Evolutionary conservation across 2,888 invertebrate species (phyloP).

Genomic region (Pinctada fucata): DNA sequence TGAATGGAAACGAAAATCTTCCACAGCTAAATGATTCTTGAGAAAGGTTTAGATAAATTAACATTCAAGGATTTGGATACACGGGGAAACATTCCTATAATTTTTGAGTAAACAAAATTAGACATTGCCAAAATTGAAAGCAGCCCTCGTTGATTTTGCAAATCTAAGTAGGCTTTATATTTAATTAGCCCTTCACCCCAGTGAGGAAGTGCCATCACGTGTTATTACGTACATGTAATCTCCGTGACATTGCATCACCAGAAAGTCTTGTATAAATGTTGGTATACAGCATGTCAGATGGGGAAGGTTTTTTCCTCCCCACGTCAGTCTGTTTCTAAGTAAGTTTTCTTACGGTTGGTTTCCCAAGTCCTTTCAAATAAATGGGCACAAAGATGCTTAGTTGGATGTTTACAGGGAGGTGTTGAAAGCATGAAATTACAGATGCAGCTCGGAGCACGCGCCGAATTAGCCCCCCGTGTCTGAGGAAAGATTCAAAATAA

Average conservation of each 20-base stretch:
- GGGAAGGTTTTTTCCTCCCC: not conserved
- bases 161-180: too few relatives aligned
- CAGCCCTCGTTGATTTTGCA: too few relatives aligned
- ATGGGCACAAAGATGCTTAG: slow-evolving; percentile 1
- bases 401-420: not conserved
- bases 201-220: not conserved
- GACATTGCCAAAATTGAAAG: too few relatives aligned
- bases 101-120: too few relatives aligned
- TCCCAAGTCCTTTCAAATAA: slow-evolving; percentile 4
- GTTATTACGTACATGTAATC: not conserved
- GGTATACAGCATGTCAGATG: not conserved
- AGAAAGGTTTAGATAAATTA: too few relatives aligned
- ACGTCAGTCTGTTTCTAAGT: slow-evolving; percentile 2
- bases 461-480: too few relatives aligned
- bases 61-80: too few relatives aligned
- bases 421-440: slow-evolving; percentile 4
- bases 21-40: too few relatives aligned
- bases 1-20: too few relatives aligned
- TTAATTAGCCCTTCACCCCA: not conserved
- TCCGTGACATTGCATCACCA: not conserved
- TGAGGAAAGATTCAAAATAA: too few relatives aligned
- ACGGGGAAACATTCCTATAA: too few relatives aligned
- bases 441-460: not conserved
- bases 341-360: not conserved
- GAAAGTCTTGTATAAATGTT: not conserved